Evolutionary conservation across 2,797 vertebrate species (phyloP).

Genomic region (Threskiornis aethiopicus): DNA sequence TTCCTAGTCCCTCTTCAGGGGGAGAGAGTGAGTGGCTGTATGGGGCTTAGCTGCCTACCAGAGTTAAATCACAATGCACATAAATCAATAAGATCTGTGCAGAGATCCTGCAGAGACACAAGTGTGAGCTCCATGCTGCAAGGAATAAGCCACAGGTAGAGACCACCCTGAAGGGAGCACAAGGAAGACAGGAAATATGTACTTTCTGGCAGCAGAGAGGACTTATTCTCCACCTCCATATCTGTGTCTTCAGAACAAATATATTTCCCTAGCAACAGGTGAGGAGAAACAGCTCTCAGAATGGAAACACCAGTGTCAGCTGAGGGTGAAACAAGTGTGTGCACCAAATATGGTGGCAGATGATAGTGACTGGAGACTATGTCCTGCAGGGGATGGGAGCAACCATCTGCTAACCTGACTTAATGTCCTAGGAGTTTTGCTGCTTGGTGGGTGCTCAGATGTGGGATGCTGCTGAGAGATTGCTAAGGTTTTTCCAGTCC

Average conservation of each 20-base stretch:
- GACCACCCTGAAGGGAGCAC: background rate
- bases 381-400: background rate
- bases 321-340: background rate
- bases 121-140: background rate
- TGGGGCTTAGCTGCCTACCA: background rate
- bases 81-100: background rate
- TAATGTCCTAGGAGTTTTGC: background rate
- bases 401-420: background rate
- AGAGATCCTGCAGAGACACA: background rate
- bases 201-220: background rate
- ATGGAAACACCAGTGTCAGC: background rate
- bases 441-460: background rate
- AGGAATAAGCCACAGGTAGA: background rate
- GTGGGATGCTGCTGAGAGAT: background rate
- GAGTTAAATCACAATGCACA: background rate
- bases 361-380: background rate
- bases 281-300: background rate
- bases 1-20: background rate
- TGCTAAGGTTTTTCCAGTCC: background rate
- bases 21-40: fast-evolving
- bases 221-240: background rate
- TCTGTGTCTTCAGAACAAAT: background rate
- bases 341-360: background rate
- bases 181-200: background rate
- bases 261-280: background rate